Evolutionary conservation across 2,797 vertebrate genomes (phyloP).

Genomic region (Pelodytes ibericus): DNA sequence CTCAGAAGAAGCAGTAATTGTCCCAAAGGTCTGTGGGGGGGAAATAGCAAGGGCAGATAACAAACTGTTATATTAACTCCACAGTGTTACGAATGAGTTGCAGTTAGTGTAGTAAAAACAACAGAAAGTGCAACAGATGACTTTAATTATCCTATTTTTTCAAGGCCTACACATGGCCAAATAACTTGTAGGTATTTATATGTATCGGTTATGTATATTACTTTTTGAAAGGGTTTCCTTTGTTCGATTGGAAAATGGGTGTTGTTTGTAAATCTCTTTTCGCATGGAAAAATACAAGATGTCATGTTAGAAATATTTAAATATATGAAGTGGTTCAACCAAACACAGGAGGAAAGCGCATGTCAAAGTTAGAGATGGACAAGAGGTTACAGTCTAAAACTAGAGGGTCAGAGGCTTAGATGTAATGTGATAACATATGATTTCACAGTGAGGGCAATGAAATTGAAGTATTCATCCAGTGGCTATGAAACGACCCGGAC

Average conservation of each 20-base stretch:
- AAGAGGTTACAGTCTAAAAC: too few relatives aligned
- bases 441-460: too few relatives aligned
- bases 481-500: too few relatives aligned
- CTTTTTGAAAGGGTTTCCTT: background rate
- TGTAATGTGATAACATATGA: too few relatives aligned
- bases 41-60: background rate
- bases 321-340: too few relatives aligned
- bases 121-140: constrained; percentile 39
- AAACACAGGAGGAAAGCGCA: too few relatives aligned
- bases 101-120: constrained; percentile 10
- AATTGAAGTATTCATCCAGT: too few relatives aligned
- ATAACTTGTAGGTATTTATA: background rate
- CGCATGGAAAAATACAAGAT: background rate
- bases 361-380: too few relatives aligned
- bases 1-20: background rate
- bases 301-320: too few relatives aligned
- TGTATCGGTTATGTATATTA: background rate
- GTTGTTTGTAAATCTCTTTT: too few relatives aligned
- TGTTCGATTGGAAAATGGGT: background rate
- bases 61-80: background rate
- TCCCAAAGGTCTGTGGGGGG: background rate
- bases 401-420: too few relatives aligned
- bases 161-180: background rate
- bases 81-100: background rate
- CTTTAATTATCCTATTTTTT: constrained; percentile 32